Base-by-base conservation (phyloP, 1,140 invertebrate species). In the Bombus waltoni region DNA sequence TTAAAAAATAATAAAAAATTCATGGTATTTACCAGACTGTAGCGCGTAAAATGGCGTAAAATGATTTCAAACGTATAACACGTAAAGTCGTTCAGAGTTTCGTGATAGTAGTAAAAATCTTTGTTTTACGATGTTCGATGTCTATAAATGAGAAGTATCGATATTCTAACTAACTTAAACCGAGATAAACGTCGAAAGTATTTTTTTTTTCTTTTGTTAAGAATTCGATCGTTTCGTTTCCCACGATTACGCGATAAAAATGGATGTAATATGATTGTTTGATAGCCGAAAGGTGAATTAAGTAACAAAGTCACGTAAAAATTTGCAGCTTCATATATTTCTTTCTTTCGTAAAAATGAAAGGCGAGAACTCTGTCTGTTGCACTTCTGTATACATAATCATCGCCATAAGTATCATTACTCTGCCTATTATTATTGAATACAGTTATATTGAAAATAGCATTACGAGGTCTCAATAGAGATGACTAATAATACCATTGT, bases 361-460 rank as follows among this genome's bases (percentile, higher is more conserved):
- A 87, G 78, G 78, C 84, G 83, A 87, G 70, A 82, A 82, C 71
- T 83, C 83, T 40, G 62, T 83, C 83, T 40, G 62, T 91, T 73
- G 84, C 88, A 88, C 77, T 83, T 90, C 57, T 70, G 65, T 66
- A 91, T 86, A 90, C 77, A 85, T 74, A 72, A 83, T 86, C 68
- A 71, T 85, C 81, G 68, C 77, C 73, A 47, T 81, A 73, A 90
- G 68, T 68, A 83, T 71, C 74, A 25, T 89, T 81, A 88, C 72
- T 81, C 74, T 66, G 25, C 42, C 76, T 81, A 81, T 80, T 81
- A 81, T 80, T 89, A 87, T 86, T 70, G 76, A 90, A 85, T 90
- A 91, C 75, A 89, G 80, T 91, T 81, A 92, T 90, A 91, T 87
- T 88, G 88, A 91, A 92, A 92, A 89, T 90, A 91, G 90, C 81